phyloP scores from a whole-genome alignment of 2,888 invertebrate genomes.

The Seira ritae region DNA sequence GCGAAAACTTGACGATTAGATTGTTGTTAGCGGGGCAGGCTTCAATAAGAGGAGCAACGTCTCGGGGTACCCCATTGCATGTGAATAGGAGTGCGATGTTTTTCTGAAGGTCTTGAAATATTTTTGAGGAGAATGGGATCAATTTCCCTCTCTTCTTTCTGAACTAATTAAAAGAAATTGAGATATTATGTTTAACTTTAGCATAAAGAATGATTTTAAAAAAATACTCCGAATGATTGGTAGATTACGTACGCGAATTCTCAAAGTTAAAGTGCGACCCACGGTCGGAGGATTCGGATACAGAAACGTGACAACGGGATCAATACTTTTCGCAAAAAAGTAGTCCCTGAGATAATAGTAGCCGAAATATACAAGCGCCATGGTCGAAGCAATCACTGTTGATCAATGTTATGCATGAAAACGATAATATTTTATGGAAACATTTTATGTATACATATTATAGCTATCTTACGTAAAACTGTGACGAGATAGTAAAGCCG shows the following conservation, averaged over 20 bases:
- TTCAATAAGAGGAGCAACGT: slow-evolving; percentile 27
- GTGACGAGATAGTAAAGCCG: too few relatives aligned
- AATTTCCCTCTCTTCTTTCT: slow-evolving; percentile 17
- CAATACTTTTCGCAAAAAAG: neutral
- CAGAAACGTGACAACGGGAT: neutral
- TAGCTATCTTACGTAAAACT: too few relatives aligned
- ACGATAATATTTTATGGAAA: too few relatives aligned
- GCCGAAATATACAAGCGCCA: neutral
- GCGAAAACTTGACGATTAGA: slow-evolving; percentile 30
- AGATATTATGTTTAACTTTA: too few relatives aligned
- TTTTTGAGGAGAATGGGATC: neutral
- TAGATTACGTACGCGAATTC: slow-evolving; percentile 24
- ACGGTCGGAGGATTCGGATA: slow-evolving; percentile 22
- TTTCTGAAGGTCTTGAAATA: slow-evolving; percentile 16
- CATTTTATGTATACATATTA: too few relatives aligned
- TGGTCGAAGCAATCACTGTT: neutral
- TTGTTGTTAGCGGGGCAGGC: neutral
- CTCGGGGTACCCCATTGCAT: neutral
- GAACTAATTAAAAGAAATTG: slow-evolving; percentile 9
- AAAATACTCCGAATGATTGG: too few relatives aligned
- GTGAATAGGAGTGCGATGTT: neutral
- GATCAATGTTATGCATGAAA: too few relatives aligned
- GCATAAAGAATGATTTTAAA: too few relatives aligned
- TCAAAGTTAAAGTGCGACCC: slow-evolving; percentile 28
- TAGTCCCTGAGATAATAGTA: neutral